Base-by-base conservation (phyloP, 1,140 invertebrate species). In the Trissolcus basalis region DNA sequence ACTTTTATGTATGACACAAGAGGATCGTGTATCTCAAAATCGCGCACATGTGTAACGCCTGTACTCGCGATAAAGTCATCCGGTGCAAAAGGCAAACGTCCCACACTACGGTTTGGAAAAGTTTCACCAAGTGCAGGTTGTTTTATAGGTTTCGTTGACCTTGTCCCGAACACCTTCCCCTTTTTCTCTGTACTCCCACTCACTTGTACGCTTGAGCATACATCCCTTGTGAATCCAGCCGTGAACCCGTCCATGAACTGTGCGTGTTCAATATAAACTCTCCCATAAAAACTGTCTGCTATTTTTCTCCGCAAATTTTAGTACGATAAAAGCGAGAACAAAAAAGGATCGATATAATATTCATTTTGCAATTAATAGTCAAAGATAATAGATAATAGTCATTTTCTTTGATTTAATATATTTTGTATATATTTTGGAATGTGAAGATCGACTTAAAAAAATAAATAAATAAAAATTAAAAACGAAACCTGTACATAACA, bases 221-320 rank as follows among this genome's bases (percentile, higher is more conserved):
- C 69, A 78, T 78, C 76, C 76, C 69, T 58, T 78, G 76, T 78
- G 69, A 78, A 78, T 64, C 69, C 76, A 78, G 76, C 76, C 76
- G 76, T 78, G 76, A 78, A 78, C 76, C 69, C 76, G 76, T 73
- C 69, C 76, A 73, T 78, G 76, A 78, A 78, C 76, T 69, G 69
- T 78, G 69, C 59, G 64, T 64, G 56, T 71, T 70, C 67, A 61
- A 76, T 27, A 27, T 76, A 76, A 76, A 64, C 65, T 76, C 73
- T 68, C 44, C 67, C 55, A 50, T 65, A 67, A 64, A 70, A 59
- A 12, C 44, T 59, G 36, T 51, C 51, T 64, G 72, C 69, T 69
- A 53, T 69, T 54, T 64, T 76, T 14, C 8, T 35, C 43, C 3
- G 43, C 43, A n/a, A 44, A 44, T 12, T 44, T 39, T 39, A 3